Evolutionary conservation across 2,888 invertebrate genomes (phyloP).

Genomic region (Pocota personata): DNA sequence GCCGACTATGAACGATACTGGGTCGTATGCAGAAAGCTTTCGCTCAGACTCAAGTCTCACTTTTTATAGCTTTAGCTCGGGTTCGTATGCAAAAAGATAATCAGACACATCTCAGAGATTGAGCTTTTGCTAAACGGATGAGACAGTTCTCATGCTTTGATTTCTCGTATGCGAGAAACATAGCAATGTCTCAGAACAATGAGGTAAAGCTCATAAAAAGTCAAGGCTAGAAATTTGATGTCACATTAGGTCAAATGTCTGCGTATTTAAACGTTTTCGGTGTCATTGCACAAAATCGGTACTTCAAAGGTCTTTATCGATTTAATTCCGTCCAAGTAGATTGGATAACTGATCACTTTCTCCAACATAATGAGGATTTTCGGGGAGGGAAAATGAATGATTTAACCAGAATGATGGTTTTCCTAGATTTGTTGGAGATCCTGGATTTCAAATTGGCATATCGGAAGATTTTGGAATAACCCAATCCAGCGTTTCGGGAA

Average conservation of each 20-base stretch:
- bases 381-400: background rate
- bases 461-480: background rate
- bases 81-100: background rate
- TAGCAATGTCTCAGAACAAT: background rate
- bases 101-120: background rate
- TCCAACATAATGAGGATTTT: background rate
- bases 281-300: background rate
- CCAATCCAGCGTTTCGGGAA: background rate
- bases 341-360: background rate
- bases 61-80: background rate
- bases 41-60: background rate
- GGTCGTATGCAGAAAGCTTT: background rate
- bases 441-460: background rate
- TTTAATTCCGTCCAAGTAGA: background rate
- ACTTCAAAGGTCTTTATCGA: background rate
- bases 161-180: background rate
- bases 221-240: slow-evolving; percentile 6
- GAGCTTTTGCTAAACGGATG: background rate
- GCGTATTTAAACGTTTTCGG: background rate
- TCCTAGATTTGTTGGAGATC: background rate
- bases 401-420: background rate
- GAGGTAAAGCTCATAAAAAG: background rate
- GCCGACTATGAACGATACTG: too few relatives aligned
- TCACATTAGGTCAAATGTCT: background rate
- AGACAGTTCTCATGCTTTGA: background rate